A percentile compares a stretch with the other conserved stretches of the same genome.
Conservation (phyloP, 2,888 invertebrate species). For the Tetanocera ferruginea region DNA sequence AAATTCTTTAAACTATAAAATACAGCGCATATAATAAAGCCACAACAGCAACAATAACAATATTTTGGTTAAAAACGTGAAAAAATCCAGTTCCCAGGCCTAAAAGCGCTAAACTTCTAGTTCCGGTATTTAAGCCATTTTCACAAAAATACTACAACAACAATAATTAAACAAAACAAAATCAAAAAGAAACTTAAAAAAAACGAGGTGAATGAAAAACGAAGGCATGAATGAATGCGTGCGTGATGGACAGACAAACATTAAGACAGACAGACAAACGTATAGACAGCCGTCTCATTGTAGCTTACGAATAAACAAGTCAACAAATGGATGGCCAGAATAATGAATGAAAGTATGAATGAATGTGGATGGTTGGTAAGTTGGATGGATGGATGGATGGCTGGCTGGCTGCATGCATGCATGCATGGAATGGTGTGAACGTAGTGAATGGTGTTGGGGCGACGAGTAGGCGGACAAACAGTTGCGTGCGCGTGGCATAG, state of each 20-base stretch:
- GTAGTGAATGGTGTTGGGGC: not conserved
- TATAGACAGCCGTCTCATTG: conserved; percentile 14
- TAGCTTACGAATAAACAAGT: conserved; percentile 19
- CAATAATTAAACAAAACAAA: not conserved
- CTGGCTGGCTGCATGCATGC: conserved; percentile 23
- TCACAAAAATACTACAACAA: conserved; percentile 50
- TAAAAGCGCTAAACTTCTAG: conserved; percentile 65
- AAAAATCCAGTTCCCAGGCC: conserved; percentile 59
- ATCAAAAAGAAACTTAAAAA: conserved; percentile 18
- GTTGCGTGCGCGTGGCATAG: conserved; percentile 26
- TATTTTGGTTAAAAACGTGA: not conserved
- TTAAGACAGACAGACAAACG: not conserved
- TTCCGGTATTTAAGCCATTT: conserved; percentile 65
- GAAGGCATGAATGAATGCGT: conserved; percentile 36
- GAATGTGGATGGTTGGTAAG: conserved; percentile 20
- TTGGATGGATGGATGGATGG: conserved; percentile 15
- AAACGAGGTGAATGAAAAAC: conserved; percentile 9
- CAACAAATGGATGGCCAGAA: conserved; percentile 24
- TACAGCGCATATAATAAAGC: not conserved
- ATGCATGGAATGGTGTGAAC: conserved; percentile 17
- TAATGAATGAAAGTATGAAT: conserved; percentile 23
- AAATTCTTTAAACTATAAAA: not conserved
- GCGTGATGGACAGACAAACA: conserved; percentile 13
- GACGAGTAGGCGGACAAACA: not conserved
- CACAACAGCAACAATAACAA: not conserved